Conservation (phyloP, 2,888 invertebrate species). For the Xestobium rufovillosum region DNA sequence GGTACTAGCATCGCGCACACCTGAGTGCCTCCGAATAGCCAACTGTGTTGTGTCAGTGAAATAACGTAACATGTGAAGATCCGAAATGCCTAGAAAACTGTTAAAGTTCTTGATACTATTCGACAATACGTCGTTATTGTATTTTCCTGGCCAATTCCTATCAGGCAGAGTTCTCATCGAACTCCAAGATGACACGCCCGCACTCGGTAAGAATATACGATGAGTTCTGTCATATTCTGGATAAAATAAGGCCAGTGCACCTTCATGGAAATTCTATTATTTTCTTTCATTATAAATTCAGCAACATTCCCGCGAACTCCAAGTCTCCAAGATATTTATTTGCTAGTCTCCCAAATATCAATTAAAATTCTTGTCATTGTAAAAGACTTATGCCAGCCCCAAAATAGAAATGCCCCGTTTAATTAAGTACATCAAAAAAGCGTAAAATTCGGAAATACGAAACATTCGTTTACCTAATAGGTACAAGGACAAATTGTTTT, state of each 20-base stretch:
- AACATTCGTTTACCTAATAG: too few relatives aligned
- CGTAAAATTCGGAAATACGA: too few relatives aligned
- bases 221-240: conserved; percentile 15
- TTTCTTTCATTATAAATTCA: conserved; percentile 20
- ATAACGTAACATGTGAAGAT: conserved; percentile 4
- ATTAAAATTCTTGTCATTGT: too few relatives aligned
- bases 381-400: too few relatives aligned
- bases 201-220: conserved; percentile 58
- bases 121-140: conserved; percentile 86
- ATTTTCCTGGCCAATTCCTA: conserved; percentile 90
- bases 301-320: conserved; percentile 8
- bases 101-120: conserved; percentile 89
- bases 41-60: neutral
- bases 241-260: neutral
- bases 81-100: conserved; percentile 74
- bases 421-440: too few relatives aligned
- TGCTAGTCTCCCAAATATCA: too few relatives aligned
- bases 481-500: conserved; percentile 1
- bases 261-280: conserved; percentile 19
- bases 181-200: conserved; percentile 86
- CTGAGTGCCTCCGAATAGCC: too few relatives aligned
- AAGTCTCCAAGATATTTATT: conserved; percentile 11
- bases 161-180: conserved; percentile 88
- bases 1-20: too few relatives aligned
- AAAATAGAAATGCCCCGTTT: too few relatives aligned